phyloP scores from a whole-genome alignment of 2,113 vertebrate species.

The Etheostoma spectabile region DNA sequence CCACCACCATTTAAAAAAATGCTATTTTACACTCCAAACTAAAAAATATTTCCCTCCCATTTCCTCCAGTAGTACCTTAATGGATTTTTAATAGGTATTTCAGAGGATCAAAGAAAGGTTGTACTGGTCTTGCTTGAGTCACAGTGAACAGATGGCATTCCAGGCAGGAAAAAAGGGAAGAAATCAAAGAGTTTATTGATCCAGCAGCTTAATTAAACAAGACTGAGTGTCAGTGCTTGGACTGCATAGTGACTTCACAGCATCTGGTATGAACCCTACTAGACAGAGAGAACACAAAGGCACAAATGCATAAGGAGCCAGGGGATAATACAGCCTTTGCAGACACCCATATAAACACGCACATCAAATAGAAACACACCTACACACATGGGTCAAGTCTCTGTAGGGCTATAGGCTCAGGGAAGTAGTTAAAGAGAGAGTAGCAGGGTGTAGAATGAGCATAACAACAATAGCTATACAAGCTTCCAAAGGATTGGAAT shows the following conservation, averaged over 20 bases:
- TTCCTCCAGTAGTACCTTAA: constrained; percentile 46
- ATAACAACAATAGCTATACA: constrained; percentile 39
- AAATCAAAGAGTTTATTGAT: constrained; percentile 78
- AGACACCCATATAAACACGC: background rate
- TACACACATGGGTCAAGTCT: background rate
- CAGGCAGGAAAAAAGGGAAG: constrained; percentile 36
- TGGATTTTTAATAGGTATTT: constrained; percentile 74
- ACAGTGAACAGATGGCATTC: constrained; percentile 66
- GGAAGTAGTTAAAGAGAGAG: constrained; percentile 26
- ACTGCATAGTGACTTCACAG: constrained; percentile 49
- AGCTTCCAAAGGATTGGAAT: constrained; percentile 50
- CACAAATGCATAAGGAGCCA: constrained; percentile 7
- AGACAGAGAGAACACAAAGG: constrained; percentile 15
- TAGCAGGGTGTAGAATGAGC: constrained; percentile 23
- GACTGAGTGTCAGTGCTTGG: constrained; percentile 64
- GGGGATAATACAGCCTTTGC: constrained; percentile 33
- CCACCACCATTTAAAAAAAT: background rate
- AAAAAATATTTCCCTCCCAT: constrained; percentile 1
- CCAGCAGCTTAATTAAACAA: constrained; percentile 80
- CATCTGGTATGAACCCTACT: constrained; percentile 42
- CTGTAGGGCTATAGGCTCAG: constrained; percentile 28
- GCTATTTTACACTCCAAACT: background rate
- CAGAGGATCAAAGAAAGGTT: constrained; percentile 60
- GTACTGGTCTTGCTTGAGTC: constrained; percentile 64
- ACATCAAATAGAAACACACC: background rate